Evolutionary conservation across 1,140 invertebrate genomes (phyloP).

Genomic region (Sipha flava): DNA sequence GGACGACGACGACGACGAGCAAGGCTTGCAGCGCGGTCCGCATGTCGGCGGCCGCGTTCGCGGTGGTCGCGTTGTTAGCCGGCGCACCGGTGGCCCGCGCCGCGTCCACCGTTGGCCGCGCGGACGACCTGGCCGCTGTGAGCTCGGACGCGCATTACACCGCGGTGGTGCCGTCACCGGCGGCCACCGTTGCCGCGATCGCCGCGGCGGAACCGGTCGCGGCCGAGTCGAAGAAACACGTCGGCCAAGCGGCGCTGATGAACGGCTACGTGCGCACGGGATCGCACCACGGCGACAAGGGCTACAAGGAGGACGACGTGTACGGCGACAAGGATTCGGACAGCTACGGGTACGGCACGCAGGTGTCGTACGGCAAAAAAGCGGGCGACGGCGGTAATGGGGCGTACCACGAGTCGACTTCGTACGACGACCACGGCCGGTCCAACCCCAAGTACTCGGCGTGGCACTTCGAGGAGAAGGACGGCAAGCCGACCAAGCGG

Average conservation of each 20-base stretch:
- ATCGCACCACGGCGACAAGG: background rate
- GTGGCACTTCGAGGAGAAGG: constrained; percentile 35
- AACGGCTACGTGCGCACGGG: background rate
- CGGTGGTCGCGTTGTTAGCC: background rate
- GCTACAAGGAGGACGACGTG: constrained; percentile 10
- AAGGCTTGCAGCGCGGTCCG: background rate
- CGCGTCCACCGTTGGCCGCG: background rate
- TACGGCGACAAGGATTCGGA: constrained; percentile 19
- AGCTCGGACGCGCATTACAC: background rate
- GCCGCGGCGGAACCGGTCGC: background rate
- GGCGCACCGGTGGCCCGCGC: too few species aligned
- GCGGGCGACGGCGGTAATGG: background rate
- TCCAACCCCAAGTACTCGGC: constrained; percentile 29
- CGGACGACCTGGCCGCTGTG: background rate
- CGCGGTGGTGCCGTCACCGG: background rate
- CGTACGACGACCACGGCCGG: constrained; percentile 27
- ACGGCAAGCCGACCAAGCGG: constrained; percentile 24
- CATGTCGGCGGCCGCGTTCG: background rate
- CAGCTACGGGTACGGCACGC: constrained; percentile 28
- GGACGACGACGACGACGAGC: background rate
- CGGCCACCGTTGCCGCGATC: background rate
- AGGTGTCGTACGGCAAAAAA: background rate
- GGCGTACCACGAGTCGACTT: constrained; percentile 16
- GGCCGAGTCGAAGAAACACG: background rate
- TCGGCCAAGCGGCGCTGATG: background rate